These are phyloP conservation scores for Onthophagus taurus DNA, from an alignment of 1,140 invertebrate genomes.

Conservation along the genomic window DNA sequence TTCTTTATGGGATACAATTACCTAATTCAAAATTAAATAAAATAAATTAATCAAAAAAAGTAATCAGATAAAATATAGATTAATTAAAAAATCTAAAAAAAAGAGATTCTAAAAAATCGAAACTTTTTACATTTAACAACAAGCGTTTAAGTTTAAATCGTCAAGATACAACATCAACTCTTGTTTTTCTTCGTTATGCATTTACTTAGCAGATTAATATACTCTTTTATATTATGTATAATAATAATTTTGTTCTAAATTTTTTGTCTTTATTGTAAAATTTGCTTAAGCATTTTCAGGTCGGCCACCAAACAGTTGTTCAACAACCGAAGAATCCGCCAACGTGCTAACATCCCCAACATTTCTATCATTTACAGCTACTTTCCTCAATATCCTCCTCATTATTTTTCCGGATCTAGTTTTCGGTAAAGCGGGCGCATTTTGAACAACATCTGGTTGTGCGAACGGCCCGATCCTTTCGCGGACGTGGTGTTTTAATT, in stretches of 20 bases:
- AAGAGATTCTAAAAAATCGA: too few species aligned
- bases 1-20: too few species aligned
- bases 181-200: too few species aligned
- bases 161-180: too few species aligned
- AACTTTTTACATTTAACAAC: too few species aligned
- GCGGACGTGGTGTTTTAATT: slow-evolving; percentile 76
- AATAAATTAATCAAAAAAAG: too few species aligned
- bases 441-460: slow-evolving; percentile 87
- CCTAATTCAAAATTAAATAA: too few species aligned
- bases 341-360: slow-evolving; percentile 90
- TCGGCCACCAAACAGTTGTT: slow-evolving; percentile 64
- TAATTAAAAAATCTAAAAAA: too few species aligned
- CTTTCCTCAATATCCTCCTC: slow-evolving; percentile 86
- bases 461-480: slow-evolving; percentile 94
- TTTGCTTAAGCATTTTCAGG: slow-evolving; percentile 36
- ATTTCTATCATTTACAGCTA: slow-evolving; percentile 77
- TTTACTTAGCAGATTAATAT: too few species aligned
- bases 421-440: slow-evolving; percentile 88
- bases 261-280: not conserved
- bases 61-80: too few species aligned
- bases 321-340: slow-evolving; percentile 78
- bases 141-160: too few species aligned
- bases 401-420: slow-evolving; percentile 98
- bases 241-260: not conserved
- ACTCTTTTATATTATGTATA: not conserved